Evolutionary conservation across 2,797 vertebrate genomes (phyloP).

Genomic region (Menidia menidia): DNA sequence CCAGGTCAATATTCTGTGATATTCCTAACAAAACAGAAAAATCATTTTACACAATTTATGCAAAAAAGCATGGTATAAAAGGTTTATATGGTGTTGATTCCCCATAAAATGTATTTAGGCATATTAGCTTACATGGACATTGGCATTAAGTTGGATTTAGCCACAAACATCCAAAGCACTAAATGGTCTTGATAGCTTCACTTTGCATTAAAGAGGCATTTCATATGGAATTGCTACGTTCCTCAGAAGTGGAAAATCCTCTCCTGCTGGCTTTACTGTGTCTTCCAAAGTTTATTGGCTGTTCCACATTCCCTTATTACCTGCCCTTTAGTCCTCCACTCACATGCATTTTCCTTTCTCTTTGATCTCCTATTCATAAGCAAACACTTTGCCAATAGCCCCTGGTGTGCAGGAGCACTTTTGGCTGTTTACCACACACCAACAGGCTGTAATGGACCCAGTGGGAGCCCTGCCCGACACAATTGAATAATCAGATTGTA

Average conservation of each 20-base stretch:
- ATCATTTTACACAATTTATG: neutral
- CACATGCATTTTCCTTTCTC: slow-evolving; percentile 26
- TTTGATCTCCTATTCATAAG: slow-evolving; percentile 61
- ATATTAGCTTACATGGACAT: neutral
- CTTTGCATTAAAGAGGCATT: slow-evolving; percentile 28
- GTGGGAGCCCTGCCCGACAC: slow-evolving; percentile 46
- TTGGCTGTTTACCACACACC: slow-evolving; percentile 50
- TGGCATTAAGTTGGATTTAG: neutral
- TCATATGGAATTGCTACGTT: slow-evolving; percentile 48
- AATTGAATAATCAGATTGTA: slow-evolving; percentile 68
- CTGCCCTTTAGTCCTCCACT: slow-evolving; percentile 43
- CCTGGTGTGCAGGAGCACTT: slow-evolving; percentile 48
- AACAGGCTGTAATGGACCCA: slow-evolving; percentile 48
- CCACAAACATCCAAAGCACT: slow-evolving; percentile 6
- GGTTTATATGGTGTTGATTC: too few species aligned
- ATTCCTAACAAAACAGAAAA: neutral
- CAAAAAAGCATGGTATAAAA: too few species aligned
- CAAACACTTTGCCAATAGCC: slow-evolving; percentile 47
- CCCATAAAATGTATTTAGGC: neutral
- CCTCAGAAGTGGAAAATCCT: slow-evolving; percentile 17
- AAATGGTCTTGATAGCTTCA: slow-evolving; percentile 7
- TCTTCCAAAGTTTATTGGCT: slow-evolving; percentile 33
- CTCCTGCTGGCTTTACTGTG: slow-evolving; percentile 17
- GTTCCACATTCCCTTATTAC: slow-evolving; percentile 45
- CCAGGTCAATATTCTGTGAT: neutral